Base-by-base conservation (phyloP, 2,797 vertebrate species). In the Limnodromus scolopaceus region DNA sequence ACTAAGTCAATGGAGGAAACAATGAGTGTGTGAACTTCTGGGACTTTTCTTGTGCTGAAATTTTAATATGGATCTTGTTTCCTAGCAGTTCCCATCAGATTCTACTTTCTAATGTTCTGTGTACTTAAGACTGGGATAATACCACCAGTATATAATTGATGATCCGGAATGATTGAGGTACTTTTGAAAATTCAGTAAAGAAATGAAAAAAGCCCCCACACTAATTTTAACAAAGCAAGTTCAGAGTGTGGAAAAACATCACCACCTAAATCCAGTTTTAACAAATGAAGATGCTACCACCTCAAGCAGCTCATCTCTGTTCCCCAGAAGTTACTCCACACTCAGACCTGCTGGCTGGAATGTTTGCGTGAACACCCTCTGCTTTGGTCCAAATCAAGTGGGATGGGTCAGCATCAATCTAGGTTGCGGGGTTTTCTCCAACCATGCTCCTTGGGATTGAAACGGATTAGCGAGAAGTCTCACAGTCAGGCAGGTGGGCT, bases 401-500 rank as follows among this genome's bases (percentile, higher is more conserved):
- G 48, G 25, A 23, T 43, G 28, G 34, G 4, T 5, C 63, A 46
- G 11, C 9, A 53, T 63, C 48, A 49, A 6, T 8, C 11, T 4
- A 41, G 32, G 60, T 39, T 27, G 24, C 12, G 7, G 25, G 10
- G 2, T 7, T 72, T 57, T 30, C 41, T 2, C 8, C 24, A 79
- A 30, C 5, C 58, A 38, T 0, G 0, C 11, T 79, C 51, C 23
- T 39, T 43, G 45, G 45, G 30, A 68, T 3, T 38, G 65, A 66
- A 66, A 66, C 4, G 11, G 19, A 54, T 32, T 41, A 60, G 24
- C 16, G n/a, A 22, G 13, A 22, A 32, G 45, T 23, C 54, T 17
- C 5, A 1, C 54, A 13, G 18, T 41, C 27, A 57, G 34, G 20
- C 4, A 53, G 20, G 2, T 0, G 1, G 18, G 51, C 22, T 32